A percentile compares a stretch with the other conserved stretches of the same genome.
These are phyloP conservation scores for Ammospiza nelsoni DNA, from an alignment of 2,113 vertebrate species.

Conservation along the genomic window DNA sequence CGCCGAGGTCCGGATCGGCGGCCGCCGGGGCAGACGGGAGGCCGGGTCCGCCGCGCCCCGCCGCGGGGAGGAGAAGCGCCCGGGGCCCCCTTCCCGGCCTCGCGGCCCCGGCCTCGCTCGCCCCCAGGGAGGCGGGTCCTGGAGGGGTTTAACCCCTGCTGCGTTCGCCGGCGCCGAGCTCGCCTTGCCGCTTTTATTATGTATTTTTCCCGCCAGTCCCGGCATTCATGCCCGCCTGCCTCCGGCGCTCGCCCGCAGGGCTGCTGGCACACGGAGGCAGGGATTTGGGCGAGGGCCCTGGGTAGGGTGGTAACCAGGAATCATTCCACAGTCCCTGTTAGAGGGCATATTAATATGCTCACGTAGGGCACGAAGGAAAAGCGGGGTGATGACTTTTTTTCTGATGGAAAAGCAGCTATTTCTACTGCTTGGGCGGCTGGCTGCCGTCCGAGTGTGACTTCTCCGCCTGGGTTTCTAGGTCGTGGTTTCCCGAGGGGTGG, in stretches of 20 bases:
- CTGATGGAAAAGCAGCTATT: background rate
- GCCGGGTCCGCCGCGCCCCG: background rate
- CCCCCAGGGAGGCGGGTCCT: background rate
- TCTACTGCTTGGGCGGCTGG: background rate
- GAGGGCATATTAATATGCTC: accelerated
- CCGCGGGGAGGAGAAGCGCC: background rate
- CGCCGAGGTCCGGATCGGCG: background rate
- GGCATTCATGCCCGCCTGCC: background rate
- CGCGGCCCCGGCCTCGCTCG: background rate
- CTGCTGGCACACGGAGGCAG: no score
- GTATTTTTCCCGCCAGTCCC: background rate
- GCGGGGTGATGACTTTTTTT: background rate
- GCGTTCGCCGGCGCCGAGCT: background rate
- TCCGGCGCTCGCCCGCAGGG: background rate
- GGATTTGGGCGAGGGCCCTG: background rate
- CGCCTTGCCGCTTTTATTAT: background rate
- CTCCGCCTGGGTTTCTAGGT: background rate
- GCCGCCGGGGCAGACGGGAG: background rate
- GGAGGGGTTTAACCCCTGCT: background rate
- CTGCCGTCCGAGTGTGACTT: background rate
- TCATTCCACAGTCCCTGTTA: background rate
- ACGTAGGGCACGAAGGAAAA: background rate
- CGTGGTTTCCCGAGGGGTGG: background rate
- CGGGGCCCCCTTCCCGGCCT: background rate
- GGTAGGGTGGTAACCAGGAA: background rate